Percentiles rank a stretch among this genome's conserved stretches.
phyloP scores from a whole-genome alignment of 1,140 invertebrate genomes.

The Leptopilina clavipes region DNA sequence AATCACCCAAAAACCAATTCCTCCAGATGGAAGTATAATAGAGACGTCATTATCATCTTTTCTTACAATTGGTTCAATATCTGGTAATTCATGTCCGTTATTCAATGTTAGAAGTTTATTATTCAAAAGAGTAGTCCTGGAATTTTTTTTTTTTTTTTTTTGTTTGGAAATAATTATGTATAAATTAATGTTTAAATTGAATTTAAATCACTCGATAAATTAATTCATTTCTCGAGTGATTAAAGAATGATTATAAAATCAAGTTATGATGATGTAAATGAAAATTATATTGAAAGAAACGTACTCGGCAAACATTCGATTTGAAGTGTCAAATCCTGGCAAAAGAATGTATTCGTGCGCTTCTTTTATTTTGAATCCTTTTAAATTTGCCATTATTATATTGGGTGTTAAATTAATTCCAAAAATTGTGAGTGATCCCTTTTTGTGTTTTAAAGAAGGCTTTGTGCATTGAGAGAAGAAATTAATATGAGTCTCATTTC shows the following conservation, averaged over 20 bases:
- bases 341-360: slow-evolving; percentile 66
- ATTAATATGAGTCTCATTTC: slow-evolving; percentile 62
- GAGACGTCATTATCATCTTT: slow-evolving; percentile 68
- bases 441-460: slow-evolving; percentile 62
- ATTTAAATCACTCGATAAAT: too few species aligned
- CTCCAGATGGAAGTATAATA: slow-evolving; percentile 74
- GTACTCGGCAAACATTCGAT: slow-evolving; percentile 67
- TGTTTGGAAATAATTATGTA: too few species aligned
- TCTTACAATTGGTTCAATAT: slow-evolving; percentile 73
- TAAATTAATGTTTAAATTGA: too few species aligned
- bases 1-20: slow-evolving; percentile 78
- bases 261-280: too few species aligned
- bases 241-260: too few species aligned
- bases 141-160: not conserved
- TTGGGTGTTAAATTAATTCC: slow-evolving; percentile 66
- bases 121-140: not conserved
- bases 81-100: slow-evolving; percentile 49
- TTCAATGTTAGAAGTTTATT: not conserved
- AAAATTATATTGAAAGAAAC: slow-evolving; percentile 39
- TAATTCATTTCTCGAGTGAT: too few species aligned
- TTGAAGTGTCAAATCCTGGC: slow-evolving; percentile 60
- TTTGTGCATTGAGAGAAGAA: slow-evolving; percentile 73
- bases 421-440: slow-evolving; percentile 70
- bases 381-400: slow-evolving; percentile 54
- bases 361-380: slow-evolving; percentile 60